Evolutionary conservation across 1,140 invertebrate genomes (phyloP).

Genomic region (Brachionus rubens): DNA sequence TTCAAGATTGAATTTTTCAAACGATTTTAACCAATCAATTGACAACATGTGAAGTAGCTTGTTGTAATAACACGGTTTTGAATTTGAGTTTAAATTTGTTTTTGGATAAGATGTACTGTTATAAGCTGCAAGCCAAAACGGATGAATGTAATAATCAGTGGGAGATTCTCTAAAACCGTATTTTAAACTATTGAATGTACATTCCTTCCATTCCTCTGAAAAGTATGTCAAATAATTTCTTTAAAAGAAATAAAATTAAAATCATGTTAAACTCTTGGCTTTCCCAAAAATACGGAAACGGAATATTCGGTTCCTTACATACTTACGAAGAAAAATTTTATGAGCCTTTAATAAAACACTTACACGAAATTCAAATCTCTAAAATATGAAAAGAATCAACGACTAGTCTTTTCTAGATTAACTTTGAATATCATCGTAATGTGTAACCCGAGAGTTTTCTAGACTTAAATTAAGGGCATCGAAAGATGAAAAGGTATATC

Average conservation of each 20-base stretch:
- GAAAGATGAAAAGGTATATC: too few relatives aligned
- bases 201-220: constrained; percentile 42
- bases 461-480: too few relatives aligned
- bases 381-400: too few relatives aligned
- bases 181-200: constrained; percentile 50
- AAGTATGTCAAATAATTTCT: constrained; percentile 30
- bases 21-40: constrained; percentile 34
- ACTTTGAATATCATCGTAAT: too few relatives aligned
- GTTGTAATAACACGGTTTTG: constrained; percentile 44
- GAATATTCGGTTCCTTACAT: too few relatives aligned
- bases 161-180: constrained; percentile 50
- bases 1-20: constrained; percentile 30
- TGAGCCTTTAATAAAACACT: too few relatives aligned
- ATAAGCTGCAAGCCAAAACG: constrained; percentile 50
- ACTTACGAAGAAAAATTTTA: too few relatives aligned
- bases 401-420: too few relatives aligned
- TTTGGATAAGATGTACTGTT: constrained; percentile 43
- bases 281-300: too few relatives aligned
- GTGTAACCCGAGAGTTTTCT: too few relatives aligned
- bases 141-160: constrained; percentile 51
- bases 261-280: neutral
- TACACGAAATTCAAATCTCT: too few relatives aligned
- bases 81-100: constrained; percentile 1
- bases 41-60: constrained; percentile 15
- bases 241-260: too few relatives aligned